These are phyloP conservation scores for Priocnemis perturbator DNA, from an alignment of 2,888 invertebrate genomes.

Conservation along the genomic window DNA sequence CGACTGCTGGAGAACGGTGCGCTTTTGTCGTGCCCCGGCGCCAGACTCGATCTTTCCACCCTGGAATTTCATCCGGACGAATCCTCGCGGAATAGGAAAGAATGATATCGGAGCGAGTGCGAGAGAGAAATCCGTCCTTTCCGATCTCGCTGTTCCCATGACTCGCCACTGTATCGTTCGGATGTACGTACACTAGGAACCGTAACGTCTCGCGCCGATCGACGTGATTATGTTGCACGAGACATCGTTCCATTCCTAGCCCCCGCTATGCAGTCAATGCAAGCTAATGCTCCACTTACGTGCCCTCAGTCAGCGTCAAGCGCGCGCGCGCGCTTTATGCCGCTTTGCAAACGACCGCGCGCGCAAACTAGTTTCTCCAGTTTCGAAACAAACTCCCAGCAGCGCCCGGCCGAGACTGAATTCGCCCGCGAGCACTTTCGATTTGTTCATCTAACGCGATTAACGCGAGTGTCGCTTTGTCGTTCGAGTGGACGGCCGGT, in stretches of 20 bases:
- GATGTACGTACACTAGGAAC: too few relatives aligned
- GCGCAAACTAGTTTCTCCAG: slow-evolving; percentile 42
- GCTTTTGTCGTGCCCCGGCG: too few relatives aligned
- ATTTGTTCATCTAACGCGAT: slow-evolving; percentile 24
- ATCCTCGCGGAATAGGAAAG: too few relatives aligned
- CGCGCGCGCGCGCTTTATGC: background rate
- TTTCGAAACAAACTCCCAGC: slow-evolving; percentile 34
- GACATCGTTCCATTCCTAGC: too few relatives aligned
- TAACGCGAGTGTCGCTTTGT: background rate
- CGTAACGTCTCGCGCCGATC: background rate
- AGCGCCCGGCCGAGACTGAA: slow-evolving; percentile 24
- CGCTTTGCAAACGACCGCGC: background rate
- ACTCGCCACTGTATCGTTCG: too few relatives aligned
- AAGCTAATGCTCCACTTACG: background rate
- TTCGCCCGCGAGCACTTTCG: slow-evolving; percentile 23
- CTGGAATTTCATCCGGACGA: slow-evolving; percentile 3
- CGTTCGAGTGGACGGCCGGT: too few relatives aligned
- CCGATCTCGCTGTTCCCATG: too few relatives aligned
- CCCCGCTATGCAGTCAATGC: too few relatives aligned
- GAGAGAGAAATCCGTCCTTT: too few relatives aligned
- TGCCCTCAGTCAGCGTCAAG: background rate
- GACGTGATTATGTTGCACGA: too few relatives aligned
- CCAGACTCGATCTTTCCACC: background rate
- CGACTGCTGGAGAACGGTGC: too few relatives aligned
- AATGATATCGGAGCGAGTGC: too few relatives aligned